Evolutionary conservation across 2,888 invertebrate species (phyloP).

Genomic region (Autographa pulchrina): DNA sequence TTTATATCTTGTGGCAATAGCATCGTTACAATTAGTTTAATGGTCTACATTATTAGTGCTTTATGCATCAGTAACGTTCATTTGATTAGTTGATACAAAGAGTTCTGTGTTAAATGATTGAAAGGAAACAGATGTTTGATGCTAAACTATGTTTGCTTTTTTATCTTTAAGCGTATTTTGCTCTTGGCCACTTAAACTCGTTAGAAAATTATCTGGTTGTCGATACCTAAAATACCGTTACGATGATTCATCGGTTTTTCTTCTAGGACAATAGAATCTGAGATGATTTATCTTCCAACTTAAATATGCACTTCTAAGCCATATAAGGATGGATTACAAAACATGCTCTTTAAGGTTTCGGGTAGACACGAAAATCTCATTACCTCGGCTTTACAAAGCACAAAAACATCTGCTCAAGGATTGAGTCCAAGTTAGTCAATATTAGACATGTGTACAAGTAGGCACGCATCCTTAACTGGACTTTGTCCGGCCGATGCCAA

Average conservation of each 20-base stretch:
- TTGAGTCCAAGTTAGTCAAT: conserved; percentile 44
- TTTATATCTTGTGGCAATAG: neutral
- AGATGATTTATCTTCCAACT: neutral
- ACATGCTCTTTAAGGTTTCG: conserved; percentile 34
- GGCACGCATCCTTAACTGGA: conserved; percentile 60
- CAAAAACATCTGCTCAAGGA: conserved; percentile 46
- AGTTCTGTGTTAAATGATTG: conserved; percentile 1
- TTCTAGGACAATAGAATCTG: neutral
- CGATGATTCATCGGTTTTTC: neutral
- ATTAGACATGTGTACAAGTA: conserved; percentile 28
- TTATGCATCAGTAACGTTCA: neutral
- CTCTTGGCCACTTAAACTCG: neutral
- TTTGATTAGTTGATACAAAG: neutral
- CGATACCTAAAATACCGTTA: no score
- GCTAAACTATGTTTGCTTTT: neutral
- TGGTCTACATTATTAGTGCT: neutral
- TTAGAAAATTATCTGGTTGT: neutral
- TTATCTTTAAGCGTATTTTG: neutral
- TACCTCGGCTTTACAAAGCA: conserved; percentile 45
- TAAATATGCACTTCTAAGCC: conserved; percentile 17
- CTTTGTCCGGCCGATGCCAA: conserved; percentile 63
- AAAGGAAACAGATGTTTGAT: conserved; percentile 2
- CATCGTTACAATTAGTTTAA: neutral
- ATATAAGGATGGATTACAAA: conserved; percentile 22
- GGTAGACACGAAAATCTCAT: conserved; percentile 51